phyloP scores from a whole-genome alignment of 2,888 invertebrate species.

The Eupsilia transversa region DNA sequence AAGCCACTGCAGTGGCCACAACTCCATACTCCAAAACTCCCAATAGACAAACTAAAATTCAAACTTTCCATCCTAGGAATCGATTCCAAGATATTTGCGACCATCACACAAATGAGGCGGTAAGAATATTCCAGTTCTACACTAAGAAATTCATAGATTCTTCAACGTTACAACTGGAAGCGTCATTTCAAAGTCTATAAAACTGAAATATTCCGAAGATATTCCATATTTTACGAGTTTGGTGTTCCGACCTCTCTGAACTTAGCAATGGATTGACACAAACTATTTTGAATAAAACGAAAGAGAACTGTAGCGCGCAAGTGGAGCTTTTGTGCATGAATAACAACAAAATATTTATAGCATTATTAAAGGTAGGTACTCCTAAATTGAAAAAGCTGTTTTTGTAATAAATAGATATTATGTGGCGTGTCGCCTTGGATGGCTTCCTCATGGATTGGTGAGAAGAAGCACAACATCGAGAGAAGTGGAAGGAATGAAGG shows the following conservation, averaged over 20 bases:
- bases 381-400: background rate
- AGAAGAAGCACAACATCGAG: background rate
- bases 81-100: background rate
- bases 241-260: conserved; percentile 42
- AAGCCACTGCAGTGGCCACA: background rate
- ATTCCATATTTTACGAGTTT: conserved; percentile 60
- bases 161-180: conserved; percentile 32
- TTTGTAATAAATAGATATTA: background rate
- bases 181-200: conserved; percentile 53
- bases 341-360: conserved; percentile 13
- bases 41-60: background rate
- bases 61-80: background rate
- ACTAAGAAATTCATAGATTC: conserved; percentile 44
- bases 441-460: too few relatives aligned
- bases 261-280: conserved; percentile 53
- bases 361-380: background rate
- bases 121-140: conserved; percentile 19
- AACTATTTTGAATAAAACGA: conserved; percentile 58
- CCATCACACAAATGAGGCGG: conserved; percentile 1
- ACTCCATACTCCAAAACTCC: background rate
- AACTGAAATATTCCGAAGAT: conserved; percentile 49
- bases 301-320: conserved; percentile 28
- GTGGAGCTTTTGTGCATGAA: conserved; percentile 25
- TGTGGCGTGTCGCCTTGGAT: background rate
- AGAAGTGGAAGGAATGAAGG: background rate